Percentiles rank a stretch among this genome's conserved stretches.
Conservation (phyloP, 2,888 invertebrate genomes). For the Syrphus vitripennis region DNA sequence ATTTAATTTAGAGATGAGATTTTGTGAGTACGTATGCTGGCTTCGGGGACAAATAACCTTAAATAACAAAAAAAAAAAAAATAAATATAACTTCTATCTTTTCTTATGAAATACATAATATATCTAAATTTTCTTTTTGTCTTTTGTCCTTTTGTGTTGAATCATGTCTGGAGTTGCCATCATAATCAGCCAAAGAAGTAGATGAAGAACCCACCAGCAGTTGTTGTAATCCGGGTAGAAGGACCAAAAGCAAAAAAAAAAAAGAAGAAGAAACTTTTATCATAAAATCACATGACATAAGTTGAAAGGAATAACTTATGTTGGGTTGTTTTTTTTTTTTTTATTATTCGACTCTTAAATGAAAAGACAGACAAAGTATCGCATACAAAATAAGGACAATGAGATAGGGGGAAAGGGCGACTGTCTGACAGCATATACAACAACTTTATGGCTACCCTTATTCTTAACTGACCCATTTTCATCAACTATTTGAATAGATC, state of each 20-base stretch:
- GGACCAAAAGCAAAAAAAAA: not conserved
- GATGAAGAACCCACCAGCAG: conserved; percentile 20
- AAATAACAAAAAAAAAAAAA: conserved; percentile 47
- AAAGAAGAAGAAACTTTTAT: conserved; percentile 53
- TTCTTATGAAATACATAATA: conserved; percentile 33
- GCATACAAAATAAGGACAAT: conserved; percentile 25
- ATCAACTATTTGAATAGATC: conserved; percentile 44
- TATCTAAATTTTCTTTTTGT: conserved; percentile 26
- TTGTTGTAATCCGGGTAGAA: not conserved
- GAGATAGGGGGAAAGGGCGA: not conserved
- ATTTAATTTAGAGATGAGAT: conserved; percentile 36
- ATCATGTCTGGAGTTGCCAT: conserved; percentile 24
- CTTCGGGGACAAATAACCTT: not conserved
- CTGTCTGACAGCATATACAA: conserved; percentile 5
- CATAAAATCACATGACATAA: conserved; percentile 68
- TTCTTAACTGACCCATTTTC: conserved; percentile 49
- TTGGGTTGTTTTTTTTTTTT: conserved; percentile 31
- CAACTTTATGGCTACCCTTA: not conserved
- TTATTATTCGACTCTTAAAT: conserved; percentile 23
- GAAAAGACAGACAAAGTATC: conserved; percentile 9
- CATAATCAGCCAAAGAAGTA: conserved; percentile 59
- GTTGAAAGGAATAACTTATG: conserved; percentile 63
- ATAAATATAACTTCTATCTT: conserved; percentile 13
- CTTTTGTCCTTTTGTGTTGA: not conserved
- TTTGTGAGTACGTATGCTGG: not conserved